Percentiles rank a stretch among this genome's conserved stretches.
Conservation (phyloP, 2,888 invertebrate genomes). For the Drosophila kuntzei region DNA sequence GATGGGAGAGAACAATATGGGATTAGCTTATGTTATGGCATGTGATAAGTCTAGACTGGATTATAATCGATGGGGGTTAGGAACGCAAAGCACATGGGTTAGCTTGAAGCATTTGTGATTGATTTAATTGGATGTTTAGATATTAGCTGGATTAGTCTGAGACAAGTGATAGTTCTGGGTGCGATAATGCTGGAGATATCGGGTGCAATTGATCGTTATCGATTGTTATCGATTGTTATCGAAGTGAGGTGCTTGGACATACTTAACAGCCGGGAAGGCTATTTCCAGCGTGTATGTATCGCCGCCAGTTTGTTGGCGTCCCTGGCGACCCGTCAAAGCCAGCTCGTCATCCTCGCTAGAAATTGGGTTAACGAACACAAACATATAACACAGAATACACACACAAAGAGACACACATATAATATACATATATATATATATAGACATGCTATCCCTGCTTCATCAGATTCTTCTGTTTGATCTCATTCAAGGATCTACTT, state of each 20-base stretch:
- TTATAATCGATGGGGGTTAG: slow-evolving; percentile 47
- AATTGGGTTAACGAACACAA: slow-evolving; percentile 74
- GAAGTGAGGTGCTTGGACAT: slow-evolving; percentile 86
- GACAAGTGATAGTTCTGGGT: slow-evolving; percentile 58
- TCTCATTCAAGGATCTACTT: slow-evolving; percentile 85
- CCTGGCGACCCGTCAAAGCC: slow-evolving; percentile 88
- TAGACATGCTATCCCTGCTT: slow-evolving; percentile 38
- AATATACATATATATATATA: too few species aligned
- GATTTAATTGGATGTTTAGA: slow-evolving; percentile 36
- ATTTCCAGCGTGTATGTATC: slow-evolving; percentile 96
- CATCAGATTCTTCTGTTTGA: background rate
- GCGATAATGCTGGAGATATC: slow-evolving; percentile 58
- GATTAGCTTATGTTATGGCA: background rate
- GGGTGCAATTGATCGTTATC: slow-evolving; percentile 53
- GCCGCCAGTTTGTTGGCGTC: slow-evolving; percentile 91
- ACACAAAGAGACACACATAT: slow-evolving; percentile 26
- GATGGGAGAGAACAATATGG: background rate
- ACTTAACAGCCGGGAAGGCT: slow-evolving; percentile 96
- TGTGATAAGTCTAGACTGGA: background rate
- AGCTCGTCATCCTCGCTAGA: slow-evolving; percentile 81
- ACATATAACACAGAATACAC: slow-evolving; percentile 65
- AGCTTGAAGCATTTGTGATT: slow-evolving; percentile 57
- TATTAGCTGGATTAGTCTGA: slow-evolving; percentile 58
- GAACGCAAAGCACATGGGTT: slow-evolving; percentile 58
- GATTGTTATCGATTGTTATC: slow-evolving; percentile 11